A percentile compares a stretch with the other conserved stretches of the same genome.
These are phyloP conservation scores for Cheilosia urbana DNA, from an alignment of 2,888 invertebrate genomes.

Conservation along the genomic window DNA sequence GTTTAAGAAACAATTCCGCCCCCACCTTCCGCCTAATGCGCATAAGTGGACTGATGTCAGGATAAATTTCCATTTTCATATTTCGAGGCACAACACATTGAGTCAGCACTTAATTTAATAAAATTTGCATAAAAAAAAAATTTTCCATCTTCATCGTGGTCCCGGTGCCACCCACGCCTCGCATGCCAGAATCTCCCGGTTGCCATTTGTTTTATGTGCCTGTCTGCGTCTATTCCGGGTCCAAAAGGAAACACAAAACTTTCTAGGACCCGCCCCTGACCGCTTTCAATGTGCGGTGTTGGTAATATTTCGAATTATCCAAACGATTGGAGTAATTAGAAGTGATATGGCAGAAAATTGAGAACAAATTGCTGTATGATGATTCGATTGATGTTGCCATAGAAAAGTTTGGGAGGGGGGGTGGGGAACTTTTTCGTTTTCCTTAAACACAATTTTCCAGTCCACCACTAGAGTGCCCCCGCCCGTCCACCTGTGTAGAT, in stretches of 20 bases:
- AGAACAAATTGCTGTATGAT: conserved; percentile 63
- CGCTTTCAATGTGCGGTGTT: conserved; percentile 10
- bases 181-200: background rate
- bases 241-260: conserved; percentile 14
- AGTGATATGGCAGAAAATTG: conserved; percentile 67
- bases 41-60: conserved; percentile 53
- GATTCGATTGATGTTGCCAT: conserved; percentile 35
- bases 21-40: background rate
- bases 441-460: conserved; percentile 25
- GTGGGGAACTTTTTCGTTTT: conserved; percentile 2
- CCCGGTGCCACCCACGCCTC: background rate
- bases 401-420: no score
- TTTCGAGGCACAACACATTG: conserved; percentile 71
- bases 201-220: background rate
- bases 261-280: background rate
- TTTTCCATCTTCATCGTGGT: conserved; percentile 48
- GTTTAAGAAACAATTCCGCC: background rate
- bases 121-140: conserved; percentile 74
- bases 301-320: conserved; percentile 64
- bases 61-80: conserved; percentile 70
- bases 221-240: background rate
- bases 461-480: background rate
- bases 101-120: conserved; percentile 74
- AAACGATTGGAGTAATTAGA: conserved; percentile 70
- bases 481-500: background rate